phyloP scores from a whole-genome alignment of 1,140 invertebrate species.

The Acyrthosiphon pisum region DNA sequence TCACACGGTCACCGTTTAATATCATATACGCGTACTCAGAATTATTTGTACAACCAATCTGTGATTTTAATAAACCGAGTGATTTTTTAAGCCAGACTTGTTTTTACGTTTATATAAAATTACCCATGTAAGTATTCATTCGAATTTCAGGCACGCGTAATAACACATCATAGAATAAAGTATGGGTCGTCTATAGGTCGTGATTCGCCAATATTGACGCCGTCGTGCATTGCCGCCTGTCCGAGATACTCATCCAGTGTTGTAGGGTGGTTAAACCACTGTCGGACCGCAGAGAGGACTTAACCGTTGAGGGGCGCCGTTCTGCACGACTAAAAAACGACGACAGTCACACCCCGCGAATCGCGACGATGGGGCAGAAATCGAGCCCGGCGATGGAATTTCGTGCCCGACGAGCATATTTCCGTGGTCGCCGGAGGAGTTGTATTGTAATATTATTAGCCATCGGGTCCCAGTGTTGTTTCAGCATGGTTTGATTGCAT shows the following conservation, averaged over 20 bases:
- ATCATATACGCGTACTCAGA: neutral
- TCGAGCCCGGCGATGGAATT: neutral
- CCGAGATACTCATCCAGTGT: no score
- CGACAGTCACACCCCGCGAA: neutral
- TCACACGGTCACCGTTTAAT: neutral
- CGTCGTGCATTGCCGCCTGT: no score
- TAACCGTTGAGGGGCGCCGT: no score
- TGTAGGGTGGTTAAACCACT: neutral
- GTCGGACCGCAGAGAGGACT: neutral
- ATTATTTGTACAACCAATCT: neutral
- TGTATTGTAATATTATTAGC: neutral
- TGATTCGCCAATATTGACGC: neutral
- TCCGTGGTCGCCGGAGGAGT: neutral
- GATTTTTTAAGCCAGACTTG: neutral
- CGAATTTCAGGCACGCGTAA: neutral
- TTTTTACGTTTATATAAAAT: neutral
- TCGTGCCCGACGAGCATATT: neutral
- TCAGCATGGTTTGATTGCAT: neutral
- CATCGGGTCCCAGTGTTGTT: neutral
- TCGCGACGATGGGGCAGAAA: neutral
- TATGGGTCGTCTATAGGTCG: neutral
- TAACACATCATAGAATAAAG: neutral
- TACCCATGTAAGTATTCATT: neutral
- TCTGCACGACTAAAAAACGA: neutral
- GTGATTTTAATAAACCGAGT: neutral